Evolutionary conservation across 2,888 invertebrate genomes (phyloP).

Genomic region (Drosophila sordidapex): DNA sequence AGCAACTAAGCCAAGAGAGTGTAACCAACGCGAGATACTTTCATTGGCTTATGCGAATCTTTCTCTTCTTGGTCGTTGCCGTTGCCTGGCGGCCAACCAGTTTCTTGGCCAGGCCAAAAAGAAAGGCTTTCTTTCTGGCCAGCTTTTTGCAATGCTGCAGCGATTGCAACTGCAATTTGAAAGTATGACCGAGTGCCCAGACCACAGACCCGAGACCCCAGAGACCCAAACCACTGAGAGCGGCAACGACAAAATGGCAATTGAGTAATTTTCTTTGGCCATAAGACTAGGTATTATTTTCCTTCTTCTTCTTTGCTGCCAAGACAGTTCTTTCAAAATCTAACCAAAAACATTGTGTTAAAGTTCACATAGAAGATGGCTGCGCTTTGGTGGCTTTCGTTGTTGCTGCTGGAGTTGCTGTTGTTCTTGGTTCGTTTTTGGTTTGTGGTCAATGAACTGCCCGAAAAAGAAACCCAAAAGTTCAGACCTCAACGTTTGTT

Average conservation of each 20-base stretch:
- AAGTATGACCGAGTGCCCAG: constrained; percentile 73
- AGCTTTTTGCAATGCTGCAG: constrained; percentile 40
- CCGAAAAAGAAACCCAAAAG: constrained; percentile 74
- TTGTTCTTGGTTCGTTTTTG: constrained; percentile 48
- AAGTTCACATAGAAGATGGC: constrained; percentile 61
- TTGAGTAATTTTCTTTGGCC: constrained; percentile 62
- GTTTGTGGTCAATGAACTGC: constrained; percentile 76
- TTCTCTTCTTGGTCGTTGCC: constrained; percentile 50
- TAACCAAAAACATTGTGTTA: constrained; percentile 63
- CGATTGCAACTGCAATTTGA: constrained; percentile 71
- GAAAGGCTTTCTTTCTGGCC: constrained; percentile 82
- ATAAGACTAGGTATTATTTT: neutral
- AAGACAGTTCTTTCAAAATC: constrained; percentile 44
- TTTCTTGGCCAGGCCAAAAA: constrained; percentile 75
- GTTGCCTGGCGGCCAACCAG: constrained; percentile 64
- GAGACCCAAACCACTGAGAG: constrained; percentile 18
- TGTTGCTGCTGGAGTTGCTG: constrained; percentile 24
- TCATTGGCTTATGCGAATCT: constrained; percentile 72
- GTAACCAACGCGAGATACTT: constrained; percentile 68
- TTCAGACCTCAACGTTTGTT: constrained; percentile 65
- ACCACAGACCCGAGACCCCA: constrained; percentile 21
- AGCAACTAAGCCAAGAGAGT: constrained; percentile 63
- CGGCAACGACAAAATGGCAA: constrained; percentile 32
- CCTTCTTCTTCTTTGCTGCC: constrained; percentile 17
- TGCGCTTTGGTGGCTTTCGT: constrained; percentile 24